These are phyloP conservation scores for Odontocolon sp. DNA, from an alignment of 2,888 invertebrate genomes.

Conservation along the genomic window DNA sequence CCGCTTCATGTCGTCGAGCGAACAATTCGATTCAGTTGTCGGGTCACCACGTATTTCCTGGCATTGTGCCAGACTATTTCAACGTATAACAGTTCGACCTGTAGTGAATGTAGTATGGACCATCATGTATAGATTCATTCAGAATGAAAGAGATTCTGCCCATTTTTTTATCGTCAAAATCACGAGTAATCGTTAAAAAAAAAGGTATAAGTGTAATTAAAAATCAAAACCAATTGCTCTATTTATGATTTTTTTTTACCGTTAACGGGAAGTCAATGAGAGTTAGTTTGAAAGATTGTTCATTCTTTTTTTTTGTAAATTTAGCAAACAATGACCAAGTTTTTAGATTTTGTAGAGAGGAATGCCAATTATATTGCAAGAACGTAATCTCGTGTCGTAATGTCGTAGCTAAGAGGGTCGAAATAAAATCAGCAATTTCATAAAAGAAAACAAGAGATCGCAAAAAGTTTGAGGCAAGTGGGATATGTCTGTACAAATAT, in stretches of 20 bases:
- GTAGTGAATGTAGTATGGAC: background rate
- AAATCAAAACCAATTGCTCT: no score
- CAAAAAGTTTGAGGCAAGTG: slow-evolving; percentile 31
- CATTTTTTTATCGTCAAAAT: no score
- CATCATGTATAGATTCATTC: background rate
- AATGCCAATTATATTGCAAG: background rate
- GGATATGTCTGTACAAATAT: slow-evolving; percentile 52
- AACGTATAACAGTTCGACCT: slow-evolving; percentile 36
- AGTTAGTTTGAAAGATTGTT: no score
- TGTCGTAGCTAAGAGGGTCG: background rate
- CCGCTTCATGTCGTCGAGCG: slow-evolving; percentile 64
- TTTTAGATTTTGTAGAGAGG: no score
- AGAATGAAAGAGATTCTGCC: no score
- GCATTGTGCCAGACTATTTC: slow-evolving; percentile 62
- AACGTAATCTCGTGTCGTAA: background rate
- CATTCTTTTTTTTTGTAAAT: no score
- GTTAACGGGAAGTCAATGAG: no score
- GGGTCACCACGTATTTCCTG: slow-evolving; percentile 65
- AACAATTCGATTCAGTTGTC: slow-evolving; percentile 67
- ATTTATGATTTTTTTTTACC: no score
- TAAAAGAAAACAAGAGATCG: background rate
- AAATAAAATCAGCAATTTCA: slow-evolving; percentile 10
- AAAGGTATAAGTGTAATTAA: no score
- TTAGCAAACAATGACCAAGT: no score
- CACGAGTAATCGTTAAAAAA: no score